Evolutionary conservation across 1,140 invertebrate genomes (phyloP).

Genomic region (Chymomyza costata): DNA sequence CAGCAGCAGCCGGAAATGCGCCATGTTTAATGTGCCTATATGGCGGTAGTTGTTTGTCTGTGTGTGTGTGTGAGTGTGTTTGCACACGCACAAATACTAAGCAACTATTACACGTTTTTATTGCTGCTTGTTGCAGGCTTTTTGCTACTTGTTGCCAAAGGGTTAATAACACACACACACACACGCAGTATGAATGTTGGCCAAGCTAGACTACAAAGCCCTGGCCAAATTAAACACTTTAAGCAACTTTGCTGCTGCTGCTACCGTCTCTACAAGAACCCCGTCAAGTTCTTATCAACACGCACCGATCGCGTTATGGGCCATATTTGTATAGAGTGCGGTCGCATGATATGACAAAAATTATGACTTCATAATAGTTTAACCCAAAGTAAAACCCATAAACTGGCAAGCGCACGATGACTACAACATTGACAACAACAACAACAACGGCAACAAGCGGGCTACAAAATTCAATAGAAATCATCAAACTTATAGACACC

Average conservation of each 20-base stretch:
- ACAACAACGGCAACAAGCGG: no score
- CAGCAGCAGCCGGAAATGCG: slow-evolving; percentile 26
- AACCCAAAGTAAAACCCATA: slow-evolving; percentile 13
- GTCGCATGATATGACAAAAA: slow-evolving; percentile 61
- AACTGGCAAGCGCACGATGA: no score
- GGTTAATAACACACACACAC: slow-evolving; percentile 49
- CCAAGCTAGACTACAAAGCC: no score
- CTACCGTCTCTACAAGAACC: background rate
- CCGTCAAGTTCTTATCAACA: slow-evolving; percentile 36
- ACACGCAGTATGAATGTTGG: no score
- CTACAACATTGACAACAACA: slow-evolving; percentile 1
- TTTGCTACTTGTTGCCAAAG: background rate
- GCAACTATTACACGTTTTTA: background rate
- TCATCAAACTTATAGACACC: slow-evolving; percentile 28
- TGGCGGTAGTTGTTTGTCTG: background rate
- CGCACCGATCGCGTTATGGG: slow-evolving; percentile 43
- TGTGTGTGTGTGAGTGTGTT: slow-evolving; percentile 11
- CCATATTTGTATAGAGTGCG: slow-evolving; percentile 1
- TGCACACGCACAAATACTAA: background rate
- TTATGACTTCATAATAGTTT: slow-evolving; percentile 67
- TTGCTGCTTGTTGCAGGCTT: slow-evolving; percentile 1
- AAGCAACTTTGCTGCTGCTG: slow-evolving; percentile 1
- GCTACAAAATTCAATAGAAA: slow-evolving; percentile 59
- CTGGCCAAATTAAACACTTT: slow-evolving; percentile 56
- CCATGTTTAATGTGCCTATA: slow-evolving; percentile 54